These are phyloP conservation scores for Pseudococcus jackbeardsleyi DNA, from an alignment of 2,888 invertebrate genomes.

Conservation along the genomic window DNA sequence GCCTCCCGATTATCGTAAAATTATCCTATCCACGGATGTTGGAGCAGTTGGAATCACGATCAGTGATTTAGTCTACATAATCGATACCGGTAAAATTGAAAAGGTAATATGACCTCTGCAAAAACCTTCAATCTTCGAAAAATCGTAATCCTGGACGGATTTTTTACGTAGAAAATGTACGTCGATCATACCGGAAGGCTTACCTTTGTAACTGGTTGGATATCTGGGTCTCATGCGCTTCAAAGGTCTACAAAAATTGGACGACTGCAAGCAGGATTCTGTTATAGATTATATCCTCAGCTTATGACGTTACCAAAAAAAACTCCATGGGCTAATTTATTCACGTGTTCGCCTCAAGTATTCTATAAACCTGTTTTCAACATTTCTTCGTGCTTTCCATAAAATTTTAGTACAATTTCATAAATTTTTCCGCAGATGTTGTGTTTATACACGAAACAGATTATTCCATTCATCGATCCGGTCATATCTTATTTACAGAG, in stretches of 20 bases:
- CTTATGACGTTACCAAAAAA: constrained; percentile 48
- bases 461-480: background rate
- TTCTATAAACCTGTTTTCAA: background rate
- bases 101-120: constrained; percentile 72
- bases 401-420: background rate
- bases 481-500: constrained; percentile 55
- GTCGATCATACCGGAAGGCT: constrained; percentile 84
- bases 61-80: constrained; percentile 92
- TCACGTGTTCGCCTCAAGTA: constrained; percentile 59
- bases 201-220: constrained; percentile 85
- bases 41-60: constrained; percentile 97
- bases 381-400: too few relatives aligned
- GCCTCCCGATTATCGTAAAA: constrained; percentile 80
- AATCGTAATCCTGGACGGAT: background rate
- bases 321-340: constrained; percentile 52
- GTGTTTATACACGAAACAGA: constrained; percentile 61
- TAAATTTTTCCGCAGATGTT: constrained; percentile 30
- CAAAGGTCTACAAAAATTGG: constrained; percentile 93
- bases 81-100: constrained; percentile 92
- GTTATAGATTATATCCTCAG: constrained; percentile 78
- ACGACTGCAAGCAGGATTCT: constrained; percentile 83
- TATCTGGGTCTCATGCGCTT: constrained; percentile 87
- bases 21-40: constrained; percentile 94
- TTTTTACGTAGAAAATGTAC: constrained; percentile 80
- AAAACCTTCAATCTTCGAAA: background rate